Evolutionary conservation across 2,113 vertebrate genomes (phyloP).

Genomic region (Esox niger): DNA sequence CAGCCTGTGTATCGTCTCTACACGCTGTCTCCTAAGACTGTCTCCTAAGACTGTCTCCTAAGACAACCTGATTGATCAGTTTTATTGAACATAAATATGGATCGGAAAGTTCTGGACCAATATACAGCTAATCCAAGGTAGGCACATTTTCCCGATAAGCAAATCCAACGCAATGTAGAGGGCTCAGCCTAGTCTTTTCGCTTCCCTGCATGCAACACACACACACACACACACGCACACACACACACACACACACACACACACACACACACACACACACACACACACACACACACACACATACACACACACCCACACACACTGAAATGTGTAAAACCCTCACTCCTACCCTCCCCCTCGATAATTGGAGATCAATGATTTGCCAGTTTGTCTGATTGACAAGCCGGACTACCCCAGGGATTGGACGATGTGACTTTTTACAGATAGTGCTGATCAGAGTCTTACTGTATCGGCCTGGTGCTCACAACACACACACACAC

Average conservation of each 20-base stretch:
- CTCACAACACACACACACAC: too few species aligned
- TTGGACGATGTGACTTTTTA: conserved; percentile 54
- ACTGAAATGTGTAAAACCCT: conserved; percentile 13
- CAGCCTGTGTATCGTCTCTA: too few species aligned
- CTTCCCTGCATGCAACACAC: conserved; percentile 8
- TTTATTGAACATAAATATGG: too few species aligned
- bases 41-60: too few species aligned
- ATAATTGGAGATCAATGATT: conserved; percentile 72
- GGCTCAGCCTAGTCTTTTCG: conserved; percentile 9
- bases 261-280: too few species aligned
- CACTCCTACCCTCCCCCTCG: conserved; percentile 46
- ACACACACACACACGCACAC: not conserved
- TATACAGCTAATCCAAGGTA: conserved; percentile 25
- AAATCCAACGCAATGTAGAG: conserved; percentile 9
- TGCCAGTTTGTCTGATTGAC: conserved; percentile 61
- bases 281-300: too few species aligned
- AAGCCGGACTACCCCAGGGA: conserved; percentile 30
- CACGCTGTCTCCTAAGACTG: too few species aligned
- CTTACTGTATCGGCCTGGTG: too few species aligned
- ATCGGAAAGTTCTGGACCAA: conserved; percentile 8
- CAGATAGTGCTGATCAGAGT: conserved; percentile 66
- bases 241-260: too few species aligned
- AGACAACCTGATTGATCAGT: too few species aligned
- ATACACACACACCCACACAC: too few species aligned
- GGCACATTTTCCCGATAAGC: conserved; percentile 27